A percentile compares a stretch with the other conserved stretches of the same genome.
These are phyloP conservation scores for Agrotis segetum DNA, from an alignment of 2,888 invertebrate genomes.

Conservation along the genomic window DNA sequence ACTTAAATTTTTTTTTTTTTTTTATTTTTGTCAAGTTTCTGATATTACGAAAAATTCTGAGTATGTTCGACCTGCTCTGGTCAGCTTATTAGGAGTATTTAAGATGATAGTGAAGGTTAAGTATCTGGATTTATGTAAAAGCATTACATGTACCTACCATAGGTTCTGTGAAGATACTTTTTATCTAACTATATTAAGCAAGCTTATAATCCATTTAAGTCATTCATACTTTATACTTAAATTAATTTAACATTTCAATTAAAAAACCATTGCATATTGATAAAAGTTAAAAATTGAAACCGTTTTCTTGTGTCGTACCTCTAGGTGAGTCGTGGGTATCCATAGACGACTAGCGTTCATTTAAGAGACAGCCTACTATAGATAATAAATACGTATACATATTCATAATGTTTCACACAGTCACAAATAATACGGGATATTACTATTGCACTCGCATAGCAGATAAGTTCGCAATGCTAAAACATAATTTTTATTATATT, in stretches of 20 bases:
- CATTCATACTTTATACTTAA: conserved; percentile 40
- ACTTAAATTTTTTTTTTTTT: no score
- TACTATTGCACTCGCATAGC: conserved; percentile 63
- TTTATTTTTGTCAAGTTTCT: not conserved
- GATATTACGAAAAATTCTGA: conserved; percentile 1
- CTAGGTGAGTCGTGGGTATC: conserved; percentile 31
- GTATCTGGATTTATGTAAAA: not conserved
- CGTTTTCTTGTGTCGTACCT: conserved; percentile 58
- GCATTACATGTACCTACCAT: not conserved
- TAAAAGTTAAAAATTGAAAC: conserved; percentile 15
- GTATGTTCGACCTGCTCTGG: not conserved
- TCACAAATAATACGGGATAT: conserved; percentile 44
- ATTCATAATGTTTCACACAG: conserved; percentile 51
- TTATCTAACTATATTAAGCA: conserved; percentile 6
- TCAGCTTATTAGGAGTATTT: not conserved
- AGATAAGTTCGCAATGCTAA: conserved; percentile 65
- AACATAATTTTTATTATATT: conserved; percentile 53
- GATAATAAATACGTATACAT: conserved; percentile 47
- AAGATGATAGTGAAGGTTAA: not conserved
- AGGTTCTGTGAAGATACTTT: not conserved
- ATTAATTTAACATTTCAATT: conserved; percentile 47
- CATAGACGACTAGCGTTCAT: conserved; percentile 33
- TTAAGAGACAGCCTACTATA: conserved; percentile 35
- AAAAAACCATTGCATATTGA: not conserved
- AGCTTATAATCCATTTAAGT: not conserved